Evolutionary conservation across 2,797 vertebrate species (phyloP).

Genomic region (Eleutherodactylus coqui): DNA sequence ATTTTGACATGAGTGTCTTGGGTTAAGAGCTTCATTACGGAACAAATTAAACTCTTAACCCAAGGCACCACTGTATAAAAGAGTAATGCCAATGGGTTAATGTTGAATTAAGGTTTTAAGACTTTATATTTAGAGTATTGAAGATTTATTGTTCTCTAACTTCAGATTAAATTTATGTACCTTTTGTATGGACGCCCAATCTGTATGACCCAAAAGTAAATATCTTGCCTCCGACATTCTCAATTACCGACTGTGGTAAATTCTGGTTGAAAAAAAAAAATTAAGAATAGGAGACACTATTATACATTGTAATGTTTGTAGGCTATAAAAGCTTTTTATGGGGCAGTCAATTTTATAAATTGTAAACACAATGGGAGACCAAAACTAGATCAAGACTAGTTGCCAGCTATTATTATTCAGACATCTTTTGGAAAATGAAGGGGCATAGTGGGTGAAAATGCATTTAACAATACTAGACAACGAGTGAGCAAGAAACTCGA

Average conservation of each 20-base stretch:
- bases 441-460: not conserved
- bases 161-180: constrained; percentile 69
- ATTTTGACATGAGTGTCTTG: too few species aligned
- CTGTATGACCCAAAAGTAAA: constrained; percentile 91
- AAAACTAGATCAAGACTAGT: not conserved
- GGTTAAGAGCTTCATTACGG: too few species aligned
- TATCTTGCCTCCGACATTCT: constrained; percentile 89
- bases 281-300: not conserved
- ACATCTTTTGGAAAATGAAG: not conserved
- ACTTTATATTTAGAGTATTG: not conserved
- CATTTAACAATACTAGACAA: not conserved
- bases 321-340: too few species aligned
- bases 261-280: constrained; percentile 74
- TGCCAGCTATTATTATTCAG: not conserved
- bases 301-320: not conserved
- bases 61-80: too few species aligned
- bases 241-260: constrained; percentile 84
- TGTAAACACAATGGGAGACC: not conserved
- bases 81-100: not conserved
- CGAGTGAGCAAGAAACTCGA: not conserved
- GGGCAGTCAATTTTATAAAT: not conserved
- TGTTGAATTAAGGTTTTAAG: not conserved
- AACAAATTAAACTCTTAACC: too few species aligned
- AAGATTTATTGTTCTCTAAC: not conserved
- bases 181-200: constrained; percentile 90